Conservation (phyloP, 92 coral and sea anemone genomes). For the Phymanthus crucifer region DNA sequence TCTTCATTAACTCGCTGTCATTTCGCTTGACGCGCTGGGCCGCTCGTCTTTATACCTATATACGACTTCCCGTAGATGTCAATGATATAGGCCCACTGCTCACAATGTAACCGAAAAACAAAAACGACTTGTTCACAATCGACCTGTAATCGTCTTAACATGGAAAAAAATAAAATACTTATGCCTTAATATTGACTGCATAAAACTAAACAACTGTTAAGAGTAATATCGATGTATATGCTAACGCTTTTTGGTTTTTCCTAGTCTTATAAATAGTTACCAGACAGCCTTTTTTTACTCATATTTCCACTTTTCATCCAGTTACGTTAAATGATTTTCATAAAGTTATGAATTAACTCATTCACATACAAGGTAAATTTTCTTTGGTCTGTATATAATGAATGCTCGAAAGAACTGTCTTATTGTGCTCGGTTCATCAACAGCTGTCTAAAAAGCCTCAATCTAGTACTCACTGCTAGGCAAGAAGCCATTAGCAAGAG, state of each 20-base stretch:
- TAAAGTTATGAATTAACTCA: no score
- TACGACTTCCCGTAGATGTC: neutral
- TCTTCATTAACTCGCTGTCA: neutral
- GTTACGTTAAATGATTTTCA: no score
- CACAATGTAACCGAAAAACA: neutral
- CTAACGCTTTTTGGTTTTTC: no score
- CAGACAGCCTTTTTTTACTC: no score
- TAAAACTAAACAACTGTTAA: neutral
- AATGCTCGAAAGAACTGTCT: neutral
- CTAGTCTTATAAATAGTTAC: no score
- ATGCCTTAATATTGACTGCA: neutral
- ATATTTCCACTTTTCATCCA: no score
- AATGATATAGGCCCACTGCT: neutral
- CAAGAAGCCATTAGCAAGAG: neutral
- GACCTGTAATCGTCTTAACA: neutral
- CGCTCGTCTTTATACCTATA: neutral
- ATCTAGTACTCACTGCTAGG: neutral
- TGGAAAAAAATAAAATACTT: neutral
- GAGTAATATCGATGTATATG: neutral
- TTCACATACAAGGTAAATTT: neutral
- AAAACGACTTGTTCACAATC: neutral
- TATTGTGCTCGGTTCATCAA: neutral
- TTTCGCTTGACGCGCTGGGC: neutral
- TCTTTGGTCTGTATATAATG: neutral
- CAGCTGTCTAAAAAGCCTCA: slow-evolving; percentile 3